phyloP scores from a whole-genome alignment of 2,113 vertebrate species.

The Corythornis cristatus region DNA sequence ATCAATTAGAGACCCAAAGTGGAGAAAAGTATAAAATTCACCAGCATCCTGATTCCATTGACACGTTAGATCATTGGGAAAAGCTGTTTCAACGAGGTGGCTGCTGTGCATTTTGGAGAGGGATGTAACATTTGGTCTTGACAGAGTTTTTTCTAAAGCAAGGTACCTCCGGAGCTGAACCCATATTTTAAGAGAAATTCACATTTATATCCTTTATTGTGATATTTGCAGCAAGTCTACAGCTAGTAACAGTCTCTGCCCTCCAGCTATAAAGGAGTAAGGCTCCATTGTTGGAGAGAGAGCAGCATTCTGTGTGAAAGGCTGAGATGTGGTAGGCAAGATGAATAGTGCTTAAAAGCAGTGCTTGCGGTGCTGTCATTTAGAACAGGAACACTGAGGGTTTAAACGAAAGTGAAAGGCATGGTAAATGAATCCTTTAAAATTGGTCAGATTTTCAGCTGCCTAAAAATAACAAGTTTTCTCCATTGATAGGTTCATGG shows the following conservation, averaged over 20 bases:
- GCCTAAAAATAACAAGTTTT: conserved; percentile 74
- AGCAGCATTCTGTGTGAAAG: conserved; percentile 68
- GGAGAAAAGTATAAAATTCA: conserved; percentile 21
- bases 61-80: conserved; percentile 16
- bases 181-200: conserved; percentile 76
- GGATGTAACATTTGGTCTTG: conserved; percentile 67
- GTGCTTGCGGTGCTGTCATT: conserved; percentile 77
- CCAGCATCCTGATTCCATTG: not conserved
- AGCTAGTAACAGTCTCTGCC: conserved; percentile 78
- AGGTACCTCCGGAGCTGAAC: conserved; percentile 68
- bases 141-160: conserved; percentile 77
- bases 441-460: conserved; percentile 72
- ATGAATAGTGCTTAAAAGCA: conserved; percentile 81
- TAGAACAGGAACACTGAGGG: conserved; percentile 72
- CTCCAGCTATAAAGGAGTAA: conserved; percentile 78
- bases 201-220: conserved; percentile 82
- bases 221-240: conserved; percentile 74
- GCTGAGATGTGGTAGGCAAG: conserved; percentile 71
- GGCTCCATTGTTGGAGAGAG: conserved; percentile 75
- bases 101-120: conserved; percentile 53
- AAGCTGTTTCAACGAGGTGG: not conserved
- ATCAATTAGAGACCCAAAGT: not conserved
- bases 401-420: conserved; percentile 77
- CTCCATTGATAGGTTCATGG: conserved; percentile 73
- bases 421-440: conserved; percentile 73